phyloP scores from a whole-genome alignment of 2,113 vertebrate species.

The Paradoxurus hermaphroditus region DNA sequence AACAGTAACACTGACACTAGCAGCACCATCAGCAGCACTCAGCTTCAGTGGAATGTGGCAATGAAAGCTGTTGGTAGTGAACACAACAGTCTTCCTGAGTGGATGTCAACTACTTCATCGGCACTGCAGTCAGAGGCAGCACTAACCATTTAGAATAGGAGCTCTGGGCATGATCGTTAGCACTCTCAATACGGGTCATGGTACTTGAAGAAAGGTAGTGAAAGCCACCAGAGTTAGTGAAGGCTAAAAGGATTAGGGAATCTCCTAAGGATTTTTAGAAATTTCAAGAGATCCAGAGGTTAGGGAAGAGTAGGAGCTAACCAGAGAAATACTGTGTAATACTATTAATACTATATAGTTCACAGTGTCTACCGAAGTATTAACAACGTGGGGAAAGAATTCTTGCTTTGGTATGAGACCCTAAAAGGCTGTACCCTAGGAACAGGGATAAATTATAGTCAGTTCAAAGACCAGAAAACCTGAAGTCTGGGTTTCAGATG shows the following conservation, averaged over 20 bases:
- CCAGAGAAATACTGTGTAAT: not conserved
- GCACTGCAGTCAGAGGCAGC: not conserved
- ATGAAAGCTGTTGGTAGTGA: not conserved
- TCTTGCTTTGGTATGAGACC: not conserved
- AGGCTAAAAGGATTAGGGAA: not conserved
- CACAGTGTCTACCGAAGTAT: not conserved
- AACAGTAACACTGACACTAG: not conserved
- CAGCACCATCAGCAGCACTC: not conserved
- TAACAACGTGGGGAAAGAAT: not conserved
- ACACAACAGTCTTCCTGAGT: not conserved
- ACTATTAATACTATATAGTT: not conserved
- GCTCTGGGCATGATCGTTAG: not conserved
- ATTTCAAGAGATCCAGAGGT: not conserved
- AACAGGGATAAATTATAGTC: not conserved
- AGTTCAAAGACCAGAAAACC: not conserved
- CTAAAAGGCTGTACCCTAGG: not conserved
- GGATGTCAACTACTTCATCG: not conserved
- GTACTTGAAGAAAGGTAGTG: not conserved
- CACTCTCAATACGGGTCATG: not conserved
- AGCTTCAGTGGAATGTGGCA: not conserved
- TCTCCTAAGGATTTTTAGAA: not conserved
- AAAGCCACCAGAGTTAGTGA: not conserved
- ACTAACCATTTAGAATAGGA: not conserved
- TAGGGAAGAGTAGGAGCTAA: not conserved
- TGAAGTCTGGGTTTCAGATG: not conserved